Evolutionary conservation across 1,140 invertebrate genomes (phyloP).

Genomic region (Agrypnia vestita): DNA sequence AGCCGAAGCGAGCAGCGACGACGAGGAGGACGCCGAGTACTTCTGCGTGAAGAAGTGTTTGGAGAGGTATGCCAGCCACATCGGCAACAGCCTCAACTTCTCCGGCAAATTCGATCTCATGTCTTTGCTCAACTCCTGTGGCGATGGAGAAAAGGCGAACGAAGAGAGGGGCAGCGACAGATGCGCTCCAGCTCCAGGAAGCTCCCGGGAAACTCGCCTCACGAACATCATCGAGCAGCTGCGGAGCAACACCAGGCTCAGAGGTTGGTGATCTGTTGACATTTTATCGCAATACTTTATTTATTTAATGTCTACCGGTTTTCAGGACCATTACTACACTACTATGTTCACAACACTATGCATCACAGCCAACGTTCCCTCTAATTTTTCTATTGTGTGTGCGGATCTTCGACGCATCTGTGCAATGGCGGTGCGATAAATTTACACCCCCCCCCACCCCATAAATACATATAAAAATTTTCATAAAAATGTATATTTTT

Average conservation of each 20-base stretch:
- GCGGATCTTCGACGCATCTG: too few species aligned
- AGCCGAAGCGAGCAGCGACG: constrained; percentile 18
- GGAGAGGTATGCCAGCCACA: constrained; percentile 26
- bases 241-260: constrained; percentile 67
- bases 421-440: too few species aligned
- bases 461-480: too few species aligned
- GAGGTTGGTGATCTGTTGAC: constrained; percentile 64
- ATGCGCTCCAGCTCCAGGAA: constrained; percentile 38
- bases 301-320: too few species aligned
- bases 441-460: too few species aligned
- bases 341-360: too few species aligned
- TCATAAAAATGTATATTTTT: too few species aligned
- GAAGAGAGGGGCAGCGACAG: constrained; percentile 19
- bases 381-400: too few species aligned
- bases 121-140: neutral
- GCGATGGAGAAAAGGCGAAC: neutral
- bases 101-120: constrained; percentile 1
- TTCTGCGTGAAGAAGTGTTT: constrained; percentile 42
- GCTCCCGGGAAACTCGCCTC: constrained; percentile 66
- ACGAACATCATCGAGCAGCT: constrained; percentile 71
- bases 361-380: too few species aligned
- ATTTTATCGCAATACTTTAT: too few species aligned
- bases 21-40: constrained; percentile 25
- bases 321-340: too few species aligned
- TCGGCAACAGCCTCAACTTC: constrained; percentile 4